Evolutionary conservation across 2,113 vertebrate genomes (phyloP), one percentile per base, ranked within the genome.

Genomic region (Chitala chitala): DNA sequence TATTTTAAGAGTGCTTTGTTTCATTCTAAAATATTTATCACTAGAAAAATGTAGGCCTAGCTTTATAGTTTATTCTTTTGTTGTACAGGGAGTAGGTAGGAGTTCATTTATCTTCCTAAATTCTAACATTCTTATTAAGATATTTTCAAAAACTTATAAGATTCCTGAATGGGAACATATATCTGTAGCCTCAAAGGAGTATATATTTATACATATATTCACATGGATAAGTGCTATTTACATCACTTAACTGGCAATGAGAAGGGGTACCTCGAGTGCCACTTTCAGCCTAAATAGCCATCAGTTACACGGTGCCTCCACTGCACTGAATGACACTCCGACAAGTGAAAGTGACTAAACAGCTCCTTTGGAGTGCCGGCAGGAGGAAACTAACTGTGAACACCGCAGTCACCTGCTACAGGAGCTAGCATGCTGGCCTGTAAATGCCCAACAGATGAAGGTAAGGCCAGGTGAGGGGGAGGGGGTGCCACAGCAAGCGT

Each of bases 11-110:
- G 89, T 84, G 86, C 84, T 85, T 85, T 84, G 75, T 79, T 80
- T 22, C 75, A 76, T 79, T 81, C 76, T 86, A 87, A 85, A 87
- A 90, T 89, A 90, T 90, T 88, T 90, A 87, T 89, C 88, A 89
- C 83, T 80, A 80, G 81, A 75, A 82, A 90, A 88, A 88, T 87
- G 81, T 75, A 75, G 83, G 65, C 74, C 89, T 89, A 84, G n/a
- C n/a, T 87, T 86, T 86, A 75, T 84, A 82, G 82, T 81, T 85
- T 82, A 81, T 79, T 81, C 82, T 86, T 80, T 48, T 58, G 33
- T 15, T 46, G 50, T 51, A 31, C 72, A 70, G 73, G 44, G 79
- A 81, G 79, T 72, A 79, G 76, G 84, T 81, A 71, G 26, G 24
- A 69, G 44, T 54, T 78, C 85, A 84, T 89, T 90, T 89, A 91